These are phyloP conservation scores for Cydia strobilella DNA, from an alignment of 1,140 invertebrate species.

Conservation along the genomic window DNA sequence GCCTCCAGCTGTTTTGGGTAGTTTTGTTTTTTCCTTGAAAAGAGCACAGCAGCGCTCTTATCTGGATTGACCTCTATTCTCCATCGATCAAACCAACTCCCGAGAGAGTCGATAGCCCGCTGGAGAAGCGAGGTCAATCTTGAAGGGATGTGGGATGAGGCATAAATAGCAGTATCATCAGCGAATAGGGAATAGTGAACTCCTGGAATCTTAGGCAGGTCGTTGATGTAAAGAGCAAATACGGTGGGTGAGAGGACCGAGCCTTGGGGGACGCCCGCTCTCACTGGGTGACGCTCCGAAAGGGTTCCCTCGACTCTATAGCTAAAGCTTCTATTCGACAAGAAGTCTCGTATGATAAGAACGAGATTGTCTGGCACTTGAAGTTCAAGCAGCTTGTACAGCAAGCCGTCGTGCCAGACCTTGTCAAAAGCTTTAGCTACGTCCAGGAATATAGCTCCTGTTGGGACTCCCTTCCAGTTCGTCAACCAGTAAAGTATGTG, in stretches of 20 bases:
- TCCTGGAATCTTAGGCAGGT: slow-evolving; percentile 4
- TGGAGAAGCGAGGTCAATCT: slow-evolving; percentile 36
- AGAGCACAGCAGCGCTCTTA: slow-evolving; percentile 39
- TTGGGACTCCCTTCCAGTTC: background rate
- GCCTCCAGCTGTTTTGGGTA: too few species aligned
- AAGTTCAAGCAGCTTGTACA: slow-evolving; percentile 34
- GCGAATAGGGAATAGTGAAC: slow-evolving; percentile 40
- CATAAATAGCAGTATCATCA: slow-evolving; percentile 46
- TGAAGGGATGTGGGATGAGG: slow-evolving; percentile 2
- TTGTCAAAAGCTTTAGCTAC: slow-evolving; percentile 40
- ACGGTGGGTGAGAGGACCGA: slow-evolving; percentile 30
- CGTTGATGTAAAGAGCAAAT: background rate
- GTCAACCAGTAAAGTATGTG: slow-evolving; percentile 6
- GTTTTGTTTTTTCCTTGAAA: background rate
- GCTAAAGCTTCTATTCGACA: slow-evolving; percentile 13
- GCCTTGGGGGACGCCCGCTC: slow-evolving; percentile 35
- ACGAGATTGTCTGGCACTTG: slow-evolving; percentile 32
- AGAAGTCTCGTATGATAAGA: slow-evolving; percentile 10
- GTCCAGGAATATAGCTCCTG: slow-evolving; percentile 38
- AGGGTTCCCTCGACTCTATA: slow-evolving; percentile 19
- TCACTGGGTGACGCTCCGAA: background rate
- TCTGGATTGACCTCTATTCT: slow-evolving; percentile 45
- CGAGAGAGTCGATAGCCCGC: slow-evolving; percentile 36
- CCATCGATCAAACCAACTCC: slow-evolving; percentile 46
- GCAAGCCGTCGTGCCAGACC: slow-evolving; percentile 36